A percentile compares a stretch with the other conserved stretches of the same genome.
These are phyloP conservation scores for Microtus ochrogaster DNA, from an alignment of 2,113 vertebrate genomes.

Conservation along the genomic window DNA sequence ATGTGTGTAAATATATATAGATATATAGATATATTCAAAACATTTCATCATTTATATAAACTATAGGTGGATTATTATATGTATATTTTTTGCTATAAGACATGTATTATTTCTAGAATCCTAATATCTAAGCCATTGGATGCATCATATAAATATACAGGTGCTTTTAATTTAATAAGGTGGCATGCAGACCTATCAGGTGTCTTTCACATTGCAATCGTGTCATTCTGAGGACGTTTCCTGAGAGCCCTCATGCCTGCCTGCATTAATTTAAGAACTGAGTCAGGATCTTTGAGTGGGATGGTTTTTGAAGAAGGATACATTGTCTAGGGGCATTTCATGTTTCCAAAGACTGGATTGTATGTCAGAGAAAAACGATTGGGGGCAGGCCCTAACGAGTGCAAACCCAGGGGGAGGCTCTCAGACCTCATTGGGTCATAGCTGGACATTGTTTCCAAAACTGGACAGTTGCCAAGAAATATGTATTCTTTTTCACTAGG, in stretches of 20 bases:
- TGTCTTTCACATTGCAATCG: conserved; percentile 73
- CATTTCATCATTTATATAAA: conserved; percentile 87
- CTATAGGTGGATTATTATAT: conserved; percentile 88
- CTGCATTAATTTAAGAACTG: conserved; percentile 83
- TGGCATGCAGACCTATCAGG: conserved; percentile 78
- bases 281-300: conserved; percentile 79
- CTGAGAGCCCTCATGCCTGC: conserved; percentile 77
- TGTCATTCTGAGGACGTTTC: conserved; percentile 76
- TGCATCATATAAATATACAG: conserved; percentile 90
- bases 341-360: conserved; percentile 51
- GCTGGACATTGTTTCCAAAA: conserved; percentile 74
- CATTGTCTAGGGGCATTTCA: conserved; percentile 76
- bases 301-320: conserved; percentile 78
- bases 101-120: conserved; percentile 88
- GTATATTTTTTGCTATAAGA: conserved; percentile 92
- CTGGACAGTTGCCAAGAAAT: conserved; percentile 75
- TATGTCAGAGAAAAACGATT: conserved; percentile 65
- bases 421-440: conserved; percentile 68
- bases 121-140: conserved; percentile 88
- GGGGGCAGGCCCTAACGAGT: conserved; percentile 74
- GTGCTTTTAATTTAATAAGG: conserved; percentile 89
- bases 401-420: conserved; percentile 57
- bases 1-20: conserved; percentile 83
- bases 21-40: conserved; percentile 85
- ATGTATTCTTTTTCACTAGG: conserved; percentile 74